These are phyloP conservation scores for Polia nebulosa DNA, from an alignment of 2,888 invertebrate genomes.

Conservation along the genomic window DNA sequence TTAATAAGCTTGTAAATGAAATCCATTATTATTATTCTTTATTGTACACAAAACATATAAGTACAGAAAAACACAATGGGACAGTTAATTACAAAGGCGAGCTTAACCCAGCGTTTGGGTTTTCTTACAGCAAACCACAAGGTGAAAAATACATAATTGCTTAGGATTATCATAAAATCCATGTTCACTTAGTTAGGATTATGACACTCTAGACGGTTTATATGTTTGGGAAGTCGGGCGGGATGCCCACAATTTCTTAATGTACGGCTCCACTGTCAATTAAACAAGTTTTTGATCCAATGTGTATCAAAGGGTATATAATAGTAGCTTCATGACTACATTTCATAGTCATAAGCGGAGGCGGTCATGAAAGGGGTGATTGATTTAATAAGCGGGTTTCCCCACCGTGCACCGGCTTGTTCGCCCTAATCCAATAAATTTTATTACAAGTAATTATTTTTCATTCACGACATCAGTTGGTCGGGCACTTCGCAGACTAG, in stretches of 20 bases:
- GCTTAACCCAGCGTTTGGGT: too few relatives aligned
- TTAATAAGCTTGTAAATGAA: background rate
- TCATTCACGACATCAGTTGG: background rate
- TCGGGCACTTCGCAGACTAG: background rate
- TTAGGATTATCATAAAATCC: too few relatives aligned
- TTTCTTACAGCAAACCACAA: too few relatives aligned
- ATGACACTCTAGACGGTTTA: background rate
- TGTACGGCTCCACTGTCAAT: background rate
- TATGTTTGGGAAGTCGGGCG: background rate
- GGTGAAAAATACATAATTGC: too few relatives aligned
- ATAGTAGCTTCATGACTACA: background rate
- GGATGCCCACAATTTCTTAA: background rate
- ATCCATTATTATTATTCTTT: too few relatives aligned
- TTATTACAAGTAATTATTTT: constrained; percentile 8
- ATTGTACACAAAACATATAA: too few relatives aligned
- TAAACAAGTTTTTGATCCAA: background rate
- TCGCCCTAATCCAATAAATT: constrained; percentile 46
- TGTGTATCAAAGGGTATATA: background rate
- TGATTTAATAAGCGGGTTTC: constrained; percentile 52
- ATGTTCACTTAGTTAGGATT: background rate
- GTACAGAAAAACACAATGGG: too few relatives aligned
- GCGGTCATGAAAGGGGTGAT: constrained; percentile 24
- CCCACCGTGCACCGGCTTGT: constrained; percentile 47
- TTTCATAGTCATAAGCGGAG: background rate
- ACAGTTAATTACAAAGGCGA: too few relatives aligned